phyloP scores from a whole-genome alignment of 2,888 invertebrate species.

The Rhaphigaster nebulosa region DNA sequence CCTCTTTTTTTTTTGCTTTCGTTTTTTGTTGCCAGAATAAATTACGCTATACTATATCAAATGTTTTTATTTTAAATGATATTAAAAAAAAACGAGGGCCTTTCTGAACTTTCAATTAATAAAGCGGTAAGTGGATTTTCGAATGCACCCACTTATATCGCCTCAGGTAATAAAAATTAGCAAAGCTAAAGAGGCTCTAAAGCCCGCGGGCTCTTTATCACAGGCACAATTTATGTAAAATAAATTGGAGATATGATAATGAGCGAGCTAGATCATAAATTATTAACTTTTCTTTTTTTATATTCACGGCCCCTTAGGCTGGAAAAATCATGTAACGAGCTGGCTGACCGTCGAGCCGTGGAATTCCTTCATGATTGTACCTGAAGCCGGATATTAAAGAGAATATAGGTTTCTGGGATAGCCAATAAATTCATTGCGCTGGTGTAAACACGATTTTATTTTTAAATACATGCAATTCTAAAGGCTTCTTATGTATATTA shows the following conservation, averaged over 20 bases:
- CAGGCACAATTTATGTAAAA: not conserved
- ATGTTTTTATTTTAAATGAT: too few species aligned
- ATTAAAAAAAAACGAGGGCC: not conserved
- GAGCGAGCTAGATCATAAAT: not conserved
- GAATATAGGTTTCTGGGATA: not conserved
- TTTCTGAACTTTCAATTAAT: not conserved
- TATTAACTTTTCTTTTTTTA: conserved; percentile 23
- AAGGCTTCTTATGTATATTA: not conserved
- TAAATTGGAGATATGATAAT: conserved; percentile 32
- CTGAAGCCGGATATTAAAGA: not conserved
- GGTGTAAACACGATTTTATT: not conserved
- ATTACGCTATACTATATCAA: too few species aligned
- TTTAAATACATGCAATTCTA: not conserved
- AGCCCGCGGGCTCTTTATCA: not conserved
- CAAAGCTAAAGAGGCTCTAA: not conserved
- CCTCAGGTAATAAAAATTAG: not conserved
- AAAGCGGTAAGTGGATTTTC: not conserved
- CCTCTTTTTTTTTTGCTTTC: too few species aligned
- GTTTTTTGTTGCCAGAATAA: too few species aligned
- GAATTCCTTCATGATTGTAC: not conserved
- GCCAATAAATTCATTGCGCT: not conserved
- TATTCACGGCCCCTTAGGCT: not conserved
- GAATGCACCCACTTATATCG: not conserved
- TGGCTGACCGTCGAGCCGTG: not conserved
- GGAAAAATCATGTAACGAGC: not conserved